Conservation (phyloP, 2,113 vertebrate species). For the Octodon degus region DNA sequence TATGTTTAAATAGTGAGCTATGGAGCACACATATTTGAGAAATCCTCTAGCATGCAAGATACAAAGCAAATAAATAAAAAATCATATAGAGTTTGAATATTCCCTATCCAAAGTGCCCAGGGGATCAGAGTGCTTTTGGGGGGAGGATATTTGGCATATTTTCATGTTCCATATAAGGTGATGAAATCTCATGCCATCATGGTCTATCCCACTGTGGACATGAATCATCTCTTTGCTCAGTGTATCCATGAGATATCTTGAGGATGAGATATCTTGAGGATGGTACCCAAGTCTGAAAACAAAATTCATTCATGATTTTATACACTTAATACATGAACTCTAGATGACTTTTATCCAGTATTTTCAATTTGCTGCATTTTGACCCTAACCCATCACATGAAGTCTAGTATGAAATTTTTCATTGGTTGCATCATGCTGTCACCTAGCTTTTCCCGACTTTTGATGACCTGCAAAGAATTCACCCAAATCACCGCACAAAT, state of each 20-base stretch:
- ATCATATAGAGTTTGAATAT: not conserved
- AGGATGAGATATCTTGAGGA: not conserved
- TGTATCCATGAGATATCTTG: too few relatives aligned
- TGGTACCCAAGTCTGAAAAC: not conserved
- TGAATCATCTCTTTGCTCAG: not conserved
- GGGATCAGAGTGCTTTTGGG: not conserved
- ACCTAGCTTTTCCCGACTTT: not conserved
- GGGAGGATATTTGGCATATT: not conserved
- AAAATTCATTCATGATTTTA: not conserved
- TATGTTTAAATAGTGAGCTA: not conserved
- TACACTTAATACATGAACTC: not conserved
- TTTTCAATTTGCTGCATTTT: not conserved
- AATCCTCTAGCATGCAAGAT: slow-evolving; percentile 8
- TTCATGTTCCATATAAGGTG: not conserved
- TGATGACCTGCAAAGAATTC: not conserved
- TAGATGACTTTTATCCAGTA: not conserved
- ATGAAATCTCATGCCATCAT: not conserved
- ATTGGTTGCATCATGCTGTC: not conserved
- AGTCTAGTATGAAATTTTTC: not conserved
- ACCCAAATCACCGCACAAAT: not conserved
- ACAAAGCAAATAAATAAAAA: not conserved
- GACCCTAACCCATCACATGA: not conserved
- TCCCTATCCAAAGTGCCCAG: not conserved
- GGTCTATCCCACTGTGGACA: not conserved
- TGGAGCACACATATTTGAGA: not conserved